Conservation (phyloP, 2,113 vertebrate species). For the Cromileptes altivelis region DNA sequence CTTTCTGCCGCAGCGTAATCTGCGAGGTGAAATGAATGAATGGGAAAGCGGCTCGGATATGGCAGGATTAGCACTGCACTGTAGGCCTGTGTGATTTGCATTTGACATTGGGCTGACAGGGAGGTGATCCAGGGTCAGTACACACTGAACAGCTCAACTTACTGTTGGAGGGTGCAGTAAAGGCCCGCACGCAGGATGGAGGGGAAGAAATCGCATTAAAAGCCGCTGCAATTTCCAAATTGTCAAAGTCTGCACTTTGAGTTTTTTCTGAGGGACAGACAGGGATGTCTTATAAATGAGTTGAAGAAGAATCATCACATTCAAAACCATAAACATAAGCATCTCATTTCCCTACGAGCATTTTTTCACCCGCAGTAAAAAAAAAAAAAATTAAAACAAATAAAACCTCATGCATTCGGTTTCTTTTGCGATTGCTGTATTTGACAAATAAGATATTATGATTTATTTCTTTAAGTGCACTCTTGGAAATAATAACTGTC, state of each 20-base stretch:
- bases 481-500: neutral
- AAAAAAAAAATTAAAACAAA: neutral
- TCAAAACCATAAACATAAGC: constrained; percentile 61
- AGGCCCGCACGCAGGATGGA: neutral
- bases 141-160: constrained; percentile 55
- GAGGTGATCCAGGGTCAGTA: constrained; percentile 66
- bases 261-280: neutral
- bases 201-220: constrained; percentile 5
- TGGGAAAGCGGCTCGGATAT: constrained; percentile 58
- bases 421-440: neutral
- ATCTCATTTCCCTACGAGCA: constrained; percentile 50
- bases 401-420: neutral
- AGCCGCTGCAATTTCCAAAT: constrained; percentile 23
- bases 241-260: constrained; percentile 3
- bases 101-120: constrained; percentile 71
- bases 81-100: constrained; percentile 65
- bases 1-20: constrained; percentile 63
- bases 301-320: constrained; percentile 40
- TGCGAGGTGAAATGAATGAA: constrained; percentile 63
- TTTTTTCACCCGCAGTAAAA: constrained; percentile 25
- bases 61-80: constrained; percentile 69
- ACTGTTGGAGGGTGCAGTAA: constrained; percentile 19
- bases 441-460: neutral
- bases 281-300: neutral
- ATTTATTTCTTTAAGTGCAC: neutral